A percentile compares a stretch with the other conserved stretches of the same genome.
phyloP scores from a whole-genome alignment of 2,888 invertebrate genomes.

The Halocaridina rubra region DNA sequence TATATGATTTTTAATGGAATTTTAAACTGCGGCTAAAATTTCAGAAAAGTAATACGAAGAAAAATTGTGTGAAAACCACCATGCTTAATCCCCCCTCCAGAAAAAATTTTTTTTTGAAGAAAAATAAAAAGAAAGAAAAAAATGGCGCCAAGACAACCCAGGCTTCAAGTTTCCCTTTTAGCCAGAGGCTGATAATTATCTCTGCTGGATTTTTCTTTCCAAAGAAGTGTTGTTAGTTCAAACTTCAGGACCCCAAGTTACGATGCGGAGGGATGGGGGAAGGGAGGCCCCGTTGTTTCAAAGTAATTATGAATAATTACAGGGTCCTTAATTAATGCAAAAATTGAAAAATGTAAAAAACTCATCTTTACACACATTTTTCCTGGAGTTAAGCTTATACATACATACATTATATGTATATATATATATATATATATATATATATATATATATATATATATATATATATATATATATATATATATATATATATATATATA shows the following conservation, averaged over 20 bases:
- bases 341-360: too few relatives aligned
- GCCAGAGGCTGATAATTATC: neutral
- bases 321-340: neutral
- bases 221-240: neutral
- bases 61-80: too few relatives aligned
- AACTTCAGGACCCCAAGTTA: neutral
- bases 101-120: too few relatives aligned
- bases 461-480: conserved; percentile 5
- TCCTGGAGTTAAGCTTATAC: too few relatives aligned
- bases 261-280: neutral
- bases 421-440: neutral
- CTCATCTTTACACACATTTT: too few relatives aligned
- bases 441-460: conserved; percentile 3
- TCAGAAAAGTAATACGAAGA: too few relatives aligned
- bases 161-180: neutral
- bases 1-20: too few relatives aligned
- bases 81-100: too few relatives aligned
- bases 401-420: neutral
- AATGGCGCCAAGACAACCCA: too few relatives aligned
- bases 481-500: conserved; percentile 3
- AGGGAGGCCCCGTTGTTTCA: neutral
- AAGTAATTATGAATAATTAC: neutral
- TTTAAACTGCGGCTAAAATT: too few relatives aligned
- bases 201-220: neutral
- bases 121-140: too few relatives aligned